Evolutionary conservation across 2,888 invertebrate genomes (phyloP).

Genomic region (Lasioglossum marginatum): DNA sequence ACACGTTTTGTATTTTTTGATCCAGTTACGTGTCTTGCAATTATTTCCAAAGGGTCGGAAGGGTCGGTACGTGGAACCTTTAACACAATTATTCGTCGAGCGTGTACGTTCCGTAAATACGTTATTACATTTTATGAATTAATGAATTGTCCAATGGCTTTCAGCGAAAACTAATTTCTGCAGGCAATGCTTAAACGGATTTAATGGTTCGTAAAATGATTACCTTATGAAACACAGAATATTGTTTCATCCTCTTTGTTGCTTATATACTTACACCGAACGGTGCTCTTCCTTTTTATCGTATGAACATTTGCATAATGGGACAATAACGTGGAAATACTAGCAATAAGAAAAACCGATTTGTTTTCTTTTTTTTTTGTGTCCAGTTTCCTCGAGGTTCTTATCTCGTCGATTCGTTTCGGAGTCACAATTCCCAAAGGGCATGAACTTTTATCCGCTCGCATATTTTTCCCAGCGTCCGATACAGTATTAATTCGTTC

Average conservation of each 20-base stretch:
- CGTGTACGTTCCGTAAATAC: not conserved
- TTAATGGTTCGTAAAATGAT: not conserved
- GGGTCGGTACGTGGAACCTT: not conserved
- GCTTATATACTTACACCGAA: not conserved
- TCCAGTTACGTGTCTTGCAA: not conserved
- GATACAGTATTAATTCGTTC: slow-evolving; percentile 74
- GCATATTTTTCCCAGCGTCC: slow-evolving; percentile 47
- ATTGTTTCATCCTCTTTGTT: not conserved
- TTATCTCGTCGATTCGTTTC: slow-evolving; percentile 32
- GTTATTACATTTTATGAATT: not conserved
- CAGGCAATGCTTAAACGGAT: not conserved
- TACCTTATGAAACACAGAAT: not conserved
- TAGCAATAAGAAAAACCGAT: not conserved
- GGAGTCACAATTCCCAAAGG: slow-evolving; percentile 23
- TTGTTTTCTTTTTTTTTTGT: not conserved
- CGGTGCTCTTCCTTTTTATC: not conserved
- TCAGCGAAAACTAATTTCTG: not conserved
- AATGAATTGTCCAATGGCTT: not conserved
- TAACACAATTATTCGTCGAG: not conserved
- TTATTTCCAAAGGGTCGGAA: not conserved
- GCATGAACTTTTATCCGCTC: not conserved
- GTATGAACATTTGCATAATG: not conserved
- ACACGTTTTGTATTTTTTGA: not conserved
- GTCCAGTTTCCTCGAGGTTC: not conserved
- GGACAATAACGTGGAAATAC: not conserved